These are phyloP conservation scores for Lingula anatina DNA, from an alignment of 2,888 invertebrate genomes.

Conservation along the genomic window DNA sequence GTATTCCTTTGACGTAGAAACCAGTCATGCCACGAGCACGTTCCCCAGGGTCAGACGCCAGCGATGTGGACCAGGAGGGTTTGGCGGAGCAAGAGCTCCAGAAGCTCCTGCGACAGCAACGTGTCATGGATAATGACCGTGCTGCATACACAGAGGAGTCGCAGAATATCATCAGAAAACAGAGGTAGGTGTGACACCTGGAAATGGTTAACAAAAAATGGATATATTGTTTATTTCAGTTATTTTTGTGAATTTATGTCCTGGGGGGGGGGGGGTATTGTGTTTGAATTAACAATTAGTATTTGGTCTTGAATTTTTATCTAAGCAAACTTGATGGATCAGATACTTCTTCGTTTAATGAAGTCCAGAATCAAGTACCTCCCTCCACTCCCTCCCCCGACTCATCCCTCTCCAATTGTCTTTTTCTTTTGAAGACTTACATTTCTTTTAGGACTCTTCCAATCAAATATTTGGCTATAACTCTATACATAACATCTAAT, in stretches of 20 bases:
- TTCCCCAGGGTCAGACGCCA: constrained; percentile 42
- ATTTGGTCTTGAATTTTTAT: no score
- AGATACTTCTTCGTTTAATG: not conserved
- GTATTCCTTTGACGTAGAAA: no score
- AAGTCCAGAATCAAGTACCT: not conserved
- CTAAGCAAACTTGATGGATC: no score
- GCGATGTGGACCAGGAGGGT: constrained; percentile 46
- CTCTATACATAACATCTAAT: no score
- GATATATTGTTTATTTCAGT: not conserved
- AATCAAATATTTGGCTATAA: no score
- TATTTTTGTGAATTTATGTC: not conserved
- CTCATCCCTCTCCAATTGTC: not conserved
- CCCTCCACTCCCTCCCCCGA: not conserved
- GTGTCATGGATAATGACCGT: constrained; percentile 78
- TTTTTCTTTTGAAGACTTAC: no score
- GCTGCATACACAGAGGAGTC: constrained; percentile 67
- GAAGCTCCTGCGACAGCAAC: constrained; percentile 73
- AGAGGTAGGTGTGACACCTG: constrained; percentile 39
- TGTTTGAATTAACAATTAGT: no score
- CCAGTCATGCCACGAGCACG: constrained; percentile 46
- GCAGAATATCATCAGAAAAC: constrained; percentile 58
- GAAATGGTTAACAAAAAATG: not conserved
- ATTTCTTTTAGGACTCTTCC: no score
- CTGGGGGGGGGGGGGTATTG: not conserved
- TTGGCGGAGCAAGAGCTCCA: constrained; percentile 63